A percentile compares a stretch with the other conserved stretches of the same genome.
These are phyloP conservation scores for Saxidomus purpurata DNA, from an alignment of 1,140 invertebrate species.

Conservation along the genomic window DNA sequence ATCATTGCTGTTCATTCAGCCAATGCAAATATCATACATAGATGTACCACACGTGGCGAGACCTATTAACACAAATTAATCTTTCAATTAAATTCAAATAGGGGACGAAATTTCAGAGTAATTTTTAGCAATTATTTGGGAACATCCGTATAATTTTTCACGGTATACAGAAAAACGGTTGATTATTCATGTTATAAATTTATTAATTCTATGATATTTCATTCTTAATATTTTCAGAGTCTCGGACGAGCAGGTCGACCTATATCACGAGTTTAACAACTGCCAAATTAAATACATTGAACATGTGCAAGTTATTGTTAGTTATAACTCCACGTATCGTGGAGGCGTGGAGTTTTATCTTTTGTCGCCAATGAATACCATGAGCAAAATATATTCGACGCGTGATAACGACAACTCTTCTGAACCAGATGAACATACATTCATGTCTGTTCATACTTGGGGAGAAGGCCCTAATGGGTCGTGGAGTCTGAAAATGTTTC, in stretches of 20 bases:
- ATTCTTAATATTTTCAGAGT: background rate
- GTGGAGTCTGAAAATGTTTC: background rate
- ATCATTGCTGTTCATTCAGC: too few species aligned
- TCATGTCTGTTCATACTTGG: background rate
- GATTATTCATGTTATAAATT: too few species aligned
- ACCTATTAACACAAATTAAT: too few species aligned
- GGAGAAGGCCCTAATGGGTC: background rate
- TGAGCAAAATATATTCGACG: background rate
- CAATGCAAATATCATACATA: too few species aligned
- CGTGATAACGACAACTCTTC: background rate
- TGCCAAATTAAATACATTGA: background rate
- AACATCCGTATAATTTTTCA: too few species aligned
- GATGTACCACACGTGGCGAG: too few species aligned
- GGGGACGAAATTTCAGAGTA: too few species aligned
- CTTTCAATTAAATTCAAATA: too few species aligned
- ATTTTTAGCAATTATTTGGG: too few species aligned
- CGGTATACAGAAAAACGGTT: too few species aligned
- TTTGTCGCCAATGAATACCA: background rate
- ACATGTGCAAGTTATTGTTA: background rate
- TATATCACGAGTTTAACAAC: background rate
- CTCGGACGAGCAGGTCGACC: background rate
- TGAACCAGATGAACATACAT: background rate
- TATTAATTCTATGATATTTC: too few species aligned
- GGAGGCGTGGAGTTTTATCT: background rate
- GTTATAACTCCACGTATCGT: background rate